A percentile compares a stretch with the other conserved stretches of the same genome.
Conservation (phyloP, 2,888 invertebrate genomes). For the Magallana nippona region DNA sequence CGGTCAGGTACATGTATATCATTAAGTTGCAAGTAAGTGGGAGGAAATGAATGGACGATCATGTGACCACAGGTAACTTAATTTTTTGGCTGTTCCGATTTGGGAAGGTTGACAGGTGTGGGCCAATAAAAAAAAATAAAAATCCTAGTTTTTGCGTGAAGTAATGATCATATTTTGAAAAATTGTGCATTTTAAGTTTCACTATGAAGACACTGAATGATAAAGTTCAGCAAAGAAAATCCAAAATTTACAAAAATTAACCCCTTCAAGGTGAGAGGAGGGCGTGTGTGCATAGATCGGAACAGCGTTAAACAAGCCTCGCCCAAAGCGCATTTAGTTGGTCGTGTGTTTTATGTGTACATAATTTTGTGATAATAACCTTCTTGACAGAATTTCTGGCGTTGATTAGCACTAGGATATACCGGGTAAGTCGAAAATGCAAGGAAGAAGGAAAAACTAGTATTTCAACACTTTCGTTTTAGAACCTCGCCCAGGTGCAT, state of each 20-base stretch:
- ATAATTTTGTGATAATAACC: neutral
- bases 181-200: too few species aligned
- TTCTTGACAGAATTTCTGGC: neutral
- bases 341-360: neutral
- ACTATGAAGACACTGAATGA: neutral
- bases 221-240: too few species aligned
- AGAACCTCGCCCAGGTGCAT: slow-evolving; percentile 31
- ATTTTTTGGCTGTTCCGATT: slow-evolving; percentile 15
- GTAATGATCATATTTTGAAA: neutral
- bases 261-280: slow-evolving; percentile 2
- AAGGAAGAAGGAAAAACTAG: neutral
- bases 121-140: neutral
- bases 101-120: slow-evolving; percentile 26
- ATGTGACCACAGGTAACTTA: slow-evolving; percentile 13
- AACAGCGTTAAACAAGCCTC: slow-evolving; percentile 37
- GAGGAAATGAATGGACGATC: neutral
- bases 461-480: neutral
- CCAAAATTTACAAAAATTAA: neutral
- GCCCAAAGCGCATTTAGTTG: slow-evolving; percentile 8
- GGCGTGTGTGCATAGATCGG: neutral
- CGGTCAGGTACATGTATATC: too few species aligned
- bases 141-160: neutral
- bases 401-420: neutral
- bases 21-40: neutral
- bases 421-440: neutral